Evolutionary conservation across 1,140 invertebrate species (phyloP), one percentile per base, ranked within the genome.

Genomic region (Drosophila pectinifera): DNA sequence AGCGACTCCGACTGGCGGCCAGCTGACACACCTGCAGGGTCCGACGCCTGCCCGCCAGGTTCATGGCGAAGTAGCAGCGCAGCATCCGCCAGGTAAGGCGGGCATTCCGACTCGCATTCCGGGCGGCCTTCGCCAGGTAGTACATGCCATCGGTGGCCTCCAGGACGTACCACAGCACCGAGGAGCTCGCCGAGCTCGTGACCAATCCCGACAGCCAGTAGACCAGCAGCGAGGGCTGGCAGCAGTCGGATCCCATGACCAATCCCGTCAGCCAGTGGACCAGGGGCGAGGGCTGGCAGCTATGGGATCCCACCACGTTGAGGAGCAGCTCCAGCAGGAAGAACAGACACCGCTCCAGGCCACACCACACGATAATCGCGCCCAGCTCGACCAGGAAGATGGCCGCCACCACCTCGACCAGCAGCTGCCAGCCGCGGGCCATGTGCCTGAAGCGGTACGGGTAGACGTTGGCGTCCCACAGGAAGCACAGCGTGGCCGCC

Each of bases 311-410:
- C 1, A 20, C 39, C 5, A 24, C 56, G 49, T 14, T 16, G 0
- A 88, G 31, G 0, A 78, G 0, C 4, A 34, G 16, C 0, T 64
- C 31, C 8, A 39, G 62, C 6, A 77, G 14, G n/a, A 46, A 13
- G 26, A 31, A 84, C 6, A 88, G 8, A 0, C 68, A 22, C 4
- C 62, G 61, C 24, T 88, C 84, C 1, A 88, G 0, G 0, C 36
- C n/a, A 16, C 84, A 89, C 84, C 84, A 88, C 14, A 88, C 53
- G 10, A 89, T 20, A 1, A 88, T n/a, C 0, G 61, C 39, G 1
- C 54, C 62, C 11, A 88, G 11, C 28, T 88, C 84, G 3, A 41
- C 31, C 11, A 88, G 3, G 11, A 88, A 68, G 16, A 78, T 5
- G 22, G 56, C 31, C 0, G 57, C 73, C 24, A 89, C 36, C 0